Percentiles rank a stretch among this genome's conserved stretches.
Conservation (phyloP, 1,140 invertebrate species). For the Pachypeltis micranthus region DNA sequence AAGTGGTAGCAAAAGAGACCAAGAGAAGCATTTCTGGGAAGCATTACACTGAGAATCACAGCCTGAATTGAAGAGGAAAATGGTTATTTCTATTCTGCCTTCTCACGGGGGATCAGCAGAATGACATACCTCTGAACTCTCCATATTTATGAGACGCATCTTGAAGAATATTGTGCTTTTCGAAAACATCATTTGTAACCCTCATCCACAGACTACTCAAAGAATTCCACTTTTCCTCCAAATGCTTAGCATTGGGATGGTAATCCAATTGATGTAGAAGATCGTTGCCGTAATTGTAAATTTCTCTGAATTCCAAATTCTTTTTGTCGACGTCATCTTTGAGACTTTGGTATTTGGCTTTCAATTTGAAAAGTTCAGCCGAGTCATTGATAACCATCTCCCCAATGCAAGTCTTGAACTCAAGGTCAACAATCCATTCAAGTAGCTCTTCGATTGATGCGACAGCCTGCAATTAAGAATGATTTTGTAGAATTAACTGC, state of each 20-base stretch:
- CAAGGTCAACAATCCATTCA: constrained; percentile 52
- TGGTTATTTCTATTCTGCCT: too few species aligned
- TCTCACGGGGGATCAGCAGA: too few species aligned
- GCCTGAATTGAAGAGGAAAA: too few species aligned
- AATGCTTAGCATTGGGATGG: constrained; percentile 37
- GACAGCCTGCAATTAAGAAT: constrained; percentile 46
- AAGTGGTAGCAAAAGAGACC: too few species aligned
- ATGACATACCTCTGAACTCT: constrained; percentile 59
- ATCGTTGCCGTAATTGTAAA: constrained; percentile 57
- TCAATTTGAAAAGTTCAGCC: constrained; percentile 58
- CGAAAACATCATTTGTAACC: constrained; percentile 51
- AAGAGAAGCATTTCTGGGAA: too few species aligned
- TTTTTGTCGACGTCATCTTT: constrained; percentile 61
- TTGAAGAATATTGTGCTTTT: constrained; percentile 42
- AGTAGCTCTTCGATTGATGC: constrained; percentile 50
- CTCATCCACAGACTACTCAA: constrained; percentile 60
- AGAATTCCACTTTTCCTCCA: constrained; percentile 53
- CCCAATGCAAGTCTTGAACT: constrained; percentile 51
- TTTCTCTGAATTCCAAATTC: constrained; percentile 50
- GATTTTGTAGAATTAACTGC: constrained; percentile 21
- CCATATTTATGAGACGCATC: constrained; percentile 61
- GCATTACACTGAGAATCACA: too few species aligned
- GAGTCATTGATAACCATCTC: constrained; percentile 39
- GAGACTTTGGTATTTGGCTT: constrained; percentile 51
- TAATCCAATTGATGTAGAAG: constrained; percentile 45